Conservation (phyloP, 2,888 invertebrate species). For the Cosmia trapezina region DNA sequence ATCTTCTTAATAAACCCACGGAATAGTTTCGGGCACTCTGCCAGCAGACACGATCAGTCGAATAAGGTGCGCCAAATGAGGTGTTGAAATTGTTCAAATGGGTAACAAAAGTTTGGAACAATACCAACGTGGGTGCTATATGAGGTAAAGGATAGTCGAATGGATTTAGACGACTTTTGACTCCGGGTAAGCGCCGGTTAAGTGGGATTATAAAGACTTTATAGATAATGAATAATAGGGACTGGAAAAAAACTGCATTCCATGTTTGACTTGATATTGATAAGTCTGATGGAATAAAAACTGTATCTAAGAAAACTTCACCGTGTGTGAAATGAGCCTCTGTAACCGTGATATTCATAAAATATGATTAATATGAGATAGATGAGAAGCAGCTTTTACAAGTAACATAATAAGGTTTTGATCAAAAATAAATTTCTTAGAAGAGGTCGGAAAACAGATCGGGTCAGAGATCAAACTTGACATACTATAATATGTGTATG, state of each 20-base stretch:
- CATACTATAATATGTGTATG: no score
- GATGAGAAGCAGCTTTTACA: conserved; percentile 17
- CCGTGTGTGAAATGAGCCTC: neutral
- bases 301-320: neutral
- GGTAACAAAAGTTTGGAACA: conserved; percentile 58
- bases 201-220: neutral
- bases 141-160: conserved; percentile 5
- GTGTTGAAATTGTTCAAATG: conserved; percentile 63
- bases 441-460: neutral
- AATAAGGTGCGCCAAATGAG: conserved; percentile 59
- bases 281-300: neutral
- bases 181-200: neutral
- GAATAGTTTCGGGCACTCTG: conserved; percentile 56
- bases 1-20: conserved; percentile 41
- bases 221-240: neutral
- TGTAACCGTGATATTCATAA: neutral
- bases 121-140: conserved; percentile 47
- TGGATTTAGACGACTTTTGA: conserved; percentile 14
- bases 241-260: neutral
- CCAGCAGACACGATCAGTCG: conserved; percentile 44
- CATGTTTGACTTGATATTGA: neutral
- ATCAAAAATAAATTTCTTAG: neutral
- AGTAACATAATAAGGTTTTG: conserved; percentile 1
- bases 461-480: neutral
- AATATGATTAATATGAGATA: neutral